Base-by-base conservation (phyloP, 2,113 vertebrate species). In the Falco punctatus region DNA sequence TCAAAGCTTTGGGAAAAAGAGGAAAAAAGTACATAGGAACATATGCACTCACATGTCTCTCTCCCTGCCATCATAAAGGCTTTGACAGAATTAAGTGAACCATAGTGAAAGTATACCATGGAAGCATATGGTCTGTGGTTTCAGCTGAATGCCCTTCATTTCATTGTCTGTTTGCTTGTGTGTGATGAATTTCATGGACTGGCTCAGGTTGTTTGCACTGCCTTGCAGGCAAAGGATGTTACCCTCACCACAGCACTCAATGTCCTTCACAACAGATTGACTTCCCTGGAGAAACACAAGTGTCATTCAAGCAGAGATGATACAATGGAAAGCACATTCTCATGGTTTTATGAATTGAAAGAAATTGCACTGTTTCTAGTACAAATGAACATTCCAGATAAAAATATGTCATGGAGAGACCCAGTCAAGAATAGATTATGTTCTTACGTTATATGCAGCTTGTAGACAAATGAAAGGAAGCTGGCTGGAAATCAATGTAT, bases 61-160 rank as follows among this genome's bases (percentile, higher is more conserved):
- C 78, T 97, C 73, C 22, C 5, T 40, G 33, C 65, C 3, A 9
- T 93, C 80, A 58, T 94, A 94, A 95, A 85, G 95, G 81, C 83
- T 97, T 81, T 98, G 97, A 97, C 88, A 92, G 97, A 90, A 97
- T 86, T 66, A 94, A 97, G 92, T 88, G 97, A 96, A 94, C 95
- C 97, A 20, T 83, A 61, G 48, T 84, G 84, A 86, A 88, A 80
- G 46, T 80, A 55, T 40, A 89, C 51, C 84, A 70, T 71, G 72
- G 91, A 91, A 97, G 91, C 97, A 95, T 95, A 96, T 96, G 97
- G 92, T 86, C 83, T 91, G 66, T 46, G 48, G 91, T 94, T 97
- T 97, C 97, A 96, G 92, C 94, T 87, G 96, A 93, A 88, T 54
- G 85, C 97, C 57, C 81, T 97, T 93, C 74, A 40, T 74, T 93